Evolutionary conservation across 1,140 invertebrate species (phyloP), one percentile per base, ranked within the genome.

Genomic region (Hylaeus anthracinus): DNA sequence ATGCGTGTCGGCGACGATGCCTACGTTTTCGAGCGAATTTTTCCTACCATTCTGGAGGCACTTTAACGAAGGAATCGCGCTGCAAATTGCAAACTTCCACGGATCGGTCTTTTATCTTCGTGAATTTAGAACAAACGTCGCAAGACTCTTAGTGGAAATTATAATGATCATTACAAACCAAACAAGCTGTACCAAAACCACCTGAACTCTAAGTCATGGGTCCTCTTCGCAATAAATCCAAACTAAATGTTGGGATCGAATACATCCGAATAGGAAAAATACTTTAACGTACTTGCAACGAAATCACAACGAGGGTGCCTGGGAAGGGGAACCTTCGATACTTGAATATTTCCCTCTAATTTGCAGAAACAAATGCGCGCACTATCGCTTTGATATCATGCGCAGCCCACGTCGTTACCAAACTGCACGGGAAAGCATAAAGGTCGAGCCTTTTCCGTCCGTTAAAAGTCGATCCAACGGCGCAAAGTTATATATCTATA

Each of bases 391-490:
- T 74, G 72, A 74, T 69, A 74, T 69, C 56, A 53, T 39, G 37
- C 53, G 8, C 39, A 55, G 60, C 77, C 37, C 72, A 3, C 15
- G 51, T 74, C 79, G 64, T 8, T 80, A 43, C 72, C 72, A 26
- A 80, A 61, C 55, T 26, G n/a, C 55, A 45, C 5, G 45, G 12
- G 72, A 61, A 53, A 69, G 12, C 63, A 60, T 51, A 73, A 69
- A 80, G 48, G 45, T 61, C 37, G 72, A 53, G 51, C 10, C 61
- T 61, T 70, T 80, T 80, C 64, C 72, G 53, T 74, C 79, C 1
- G 72, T 80, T 75, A 75, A 80, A 75, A 75, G 64, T 82, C 63
- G 72, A 67, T 37, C 51, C 69, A 41, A 26, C 12, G 15, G 64
- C 37, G 69, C 53, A 14, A 26, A 43, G 41, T 43, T 26, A 12